Evolutionary conservation across 2,113 vertebrate species (phyloP), one percentile per base, ranked within the genome.

Genomic region (Clupea harengus): DNA sequence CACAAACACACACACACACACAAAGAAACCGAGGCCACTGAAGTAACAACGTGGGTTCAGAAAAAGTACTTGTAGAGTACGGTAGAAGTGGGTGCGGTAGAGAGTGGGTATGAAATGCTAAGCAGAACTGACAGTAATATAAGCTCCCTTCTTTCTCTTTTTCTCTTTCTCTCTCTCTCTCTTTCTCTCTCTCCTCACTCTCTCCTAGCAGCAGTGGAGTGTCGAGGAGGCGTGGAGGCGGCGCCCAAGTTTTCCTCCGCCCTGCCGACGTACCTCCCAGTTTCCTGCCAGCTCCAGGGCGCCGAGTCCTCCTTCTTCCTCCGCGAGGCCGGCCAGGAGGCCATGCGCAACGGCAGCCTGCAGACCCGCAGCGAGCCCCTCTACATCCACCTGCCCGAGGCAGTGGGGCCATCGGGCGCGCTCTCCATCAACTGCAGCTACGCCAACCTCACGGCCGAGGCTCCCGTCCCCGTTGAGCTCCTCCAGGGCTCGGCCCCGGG

Each of bases 271-370:
- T 98, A 96, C 85, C 96, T 99, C 47, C 97, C 98, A 0, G 93
- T 95, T 0, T 95, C 93, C 86, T 94, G 96, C 86, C 96, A 93
- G 57, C 81, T 99, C 45, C 93, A 90, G 13, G 94, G 95, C 0
- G 96, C 97, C 45, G 85, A 81, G 64, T 89, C 95, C 17, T 94
- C 94, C 89, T 99, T 97, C 94, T 98, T 99, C 90, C 95, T 99
- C 45, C 97, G 97, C 57, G 98, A 99, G 89, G 95, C 96, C 91
- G 95, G 96, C 91, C 98, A 98, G 94, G 97, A 99, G 87, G 95
- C 97, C 67, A 97, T 96, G 93, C 95, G 97, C 80, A 99, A 99
- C 25, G 94, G 97, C 91, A 99, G 97, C 91, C 93, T 99, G 89
- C 97, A 96, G 85, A 94, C 96, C 0, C 95, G 97, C 13, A 95